A percentile compares a stretch with the other conserved stretches of the same genome.
Evolutionary conservation across 1,140 invertebrate species (phyloP).

Genomic region (Penaeus chinensis): DNA sequence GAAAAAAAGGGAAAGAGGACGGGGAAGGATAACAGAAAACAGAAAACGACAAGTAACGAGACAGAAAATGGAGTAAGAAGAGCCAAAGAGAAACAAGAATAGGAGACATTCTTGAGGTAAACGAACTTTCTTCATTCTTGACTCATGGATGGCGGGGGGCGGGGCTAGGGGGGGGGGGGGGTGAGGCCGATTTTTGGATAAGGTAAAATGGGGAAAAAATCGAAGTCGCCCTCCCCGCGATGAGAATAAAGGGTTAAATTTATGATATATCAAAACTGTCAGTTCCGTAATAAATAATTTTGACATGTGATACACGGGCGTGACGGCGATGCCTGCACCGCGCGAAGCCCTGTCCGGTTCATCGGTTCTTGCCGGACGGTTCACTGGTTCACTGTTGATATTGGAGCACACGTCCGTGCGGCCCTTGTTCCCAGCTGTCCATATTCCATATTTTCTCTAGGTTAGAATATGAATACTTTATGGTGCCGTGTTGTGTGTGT

Average conservation of each 20-base stretch:
- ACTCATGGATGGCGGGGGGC: no score
- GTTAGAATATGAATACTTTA: no score
- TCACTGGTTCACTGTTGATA: no score
- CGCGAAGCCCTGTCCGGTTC: background rate
- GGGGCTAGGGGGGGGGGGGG: no score
- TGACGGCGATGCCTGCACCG: constrained; percentile 24
- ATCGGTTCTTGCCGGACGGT: no score
- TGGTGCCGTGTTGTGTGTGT: no score
- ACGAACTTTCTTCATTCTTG: background rate
- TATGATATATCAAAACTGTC: constrained; percentile 40
- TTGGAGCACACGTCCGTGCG: no score
- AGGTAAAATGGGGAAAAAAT: no score
- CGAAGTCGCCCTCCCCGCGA: no score
- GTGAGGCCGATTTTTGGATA: no score
- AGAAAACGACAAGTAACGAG: background rate
- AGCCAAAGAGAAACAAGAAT: background rate
- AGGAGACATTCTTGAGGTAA: background rate
- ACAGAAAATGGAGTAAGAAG: background rate
- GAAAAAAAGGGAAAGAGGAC: background rate
- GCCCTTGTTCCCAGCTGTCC: no score
- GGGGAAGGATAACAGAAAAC: background rate
- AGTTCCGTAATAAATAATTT: constrained; percentile 30
- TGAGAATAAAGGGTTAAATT: constrained; percentile 31
- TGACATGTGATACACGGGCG: constrained; percentile 24
- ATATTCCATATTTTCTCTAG: no score